Conservation (phyloP, 1,140 invertebrate genomes). For the Phymastichus coffea region DNA sequence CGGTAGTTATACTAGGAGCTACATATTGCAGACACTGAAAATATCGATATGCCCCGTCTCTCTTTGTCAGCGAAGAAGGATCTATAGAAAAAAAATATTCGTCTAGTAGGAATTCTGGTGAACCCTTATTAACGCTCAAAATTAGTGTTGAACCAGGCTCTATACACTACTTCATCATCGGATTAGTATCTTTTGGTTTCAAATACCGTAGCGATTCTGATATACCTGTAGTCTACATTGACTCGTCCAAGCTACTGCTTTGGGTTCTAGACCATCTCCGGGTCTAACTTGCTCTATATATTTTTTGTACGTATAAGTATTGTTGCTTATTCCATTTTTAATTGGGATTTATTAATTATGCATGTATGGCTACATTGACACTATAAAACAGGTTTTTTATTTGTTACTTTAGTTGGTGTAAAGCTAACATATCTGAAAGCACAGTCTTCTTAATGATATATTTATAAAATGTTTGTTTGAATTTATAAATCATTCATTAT, state of each 20-base stretch:
- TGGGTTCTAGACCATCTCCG: conserved; percentile 57
- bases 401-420: not conserved
- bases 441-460: not conserved
- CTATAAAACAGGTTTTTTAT: not conserved
- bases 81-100: conserved; percentile 61
- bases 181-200: conserved; percentile 69
- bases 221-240: conserved; percentile 61
- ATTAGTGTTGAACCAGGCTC: conserved; percentile 42
- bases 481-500: too few relatives aligned
- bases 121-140: conserved; percentile 63
- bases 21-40: conserved; percentile 48
- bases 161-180: conserved; percentile 60
- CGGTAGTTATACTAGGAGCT: conserved; percentile 27
- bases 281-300: not conserved
- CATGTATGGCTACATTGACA: not conserved
- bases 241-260: conserved; percentile 52
- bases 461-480: too few relatives aligned
- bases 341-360: not conserved
- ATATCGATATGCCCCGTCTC: conserved; percentile 53
- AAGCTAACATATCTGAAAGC: not conserved
- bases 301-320: not conserved
- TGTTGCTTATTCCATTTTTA: not conserved
- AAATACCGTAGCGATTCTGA: conserved; percentile 57
- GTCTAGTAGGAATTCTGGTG: conserved; percentile 68
- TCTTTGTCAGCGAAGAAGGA: conserved; percentile 50